Conservation (phyloP, 2,797 vertebrate species). For the Chloroceryle amazona region DNA sequence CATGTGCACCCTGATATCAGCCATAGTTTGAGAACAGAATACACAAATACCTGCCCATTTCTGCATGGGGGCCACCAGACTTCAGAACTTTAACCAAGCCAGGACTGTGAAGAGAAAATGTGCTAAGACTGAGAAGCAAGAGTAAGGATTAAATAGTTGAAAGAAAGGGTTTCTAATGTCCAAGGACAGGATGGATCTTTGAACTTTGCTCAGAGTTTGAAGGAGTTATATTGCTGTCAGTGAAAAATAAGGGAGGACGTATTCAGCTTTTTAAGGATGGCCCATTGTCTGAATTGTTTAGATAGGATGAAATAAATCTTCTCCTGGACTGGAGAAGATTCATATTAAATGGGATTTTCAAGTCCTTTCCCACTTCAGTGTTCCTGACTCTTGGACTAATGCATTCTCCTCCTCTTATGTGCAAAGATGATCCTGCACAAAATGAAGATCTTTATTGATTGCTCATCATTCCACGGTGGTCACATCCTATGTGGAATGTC, state of each 20-base stretch:
- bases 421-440: neutral
- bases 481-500: neutral
- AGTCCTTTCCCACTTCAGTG: neutral
- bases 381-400: neutral
- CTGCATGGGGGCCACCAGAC: rapidly evolving
- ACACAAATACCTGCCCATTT: neutral
- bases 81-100: neutral
- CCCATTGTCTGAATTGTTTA: neutral
- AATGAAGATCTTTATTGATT: neutral
- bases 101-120: neutral
- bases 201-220: rapidly evolving
- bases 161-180: neutral
- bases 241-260: neutral
- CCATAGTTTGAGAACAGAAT: neutral
- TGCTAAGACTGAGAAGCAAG: neutral
- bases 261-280: neutral
- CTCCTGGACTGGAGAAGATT: neutral
- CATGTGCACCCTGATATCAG: neutral
- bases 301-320: neutral
- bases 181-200: neutral
- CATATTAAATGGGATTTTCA: neutral
- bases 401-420: neutral
- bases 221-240: neutral
- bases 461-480: neutral
- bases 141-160: neutral